These are phyloP conservation scores for Potorous gilbertii DNA, from an alignment of 2,797 vertebrate species.

Conservation along the genomic window DNA sequence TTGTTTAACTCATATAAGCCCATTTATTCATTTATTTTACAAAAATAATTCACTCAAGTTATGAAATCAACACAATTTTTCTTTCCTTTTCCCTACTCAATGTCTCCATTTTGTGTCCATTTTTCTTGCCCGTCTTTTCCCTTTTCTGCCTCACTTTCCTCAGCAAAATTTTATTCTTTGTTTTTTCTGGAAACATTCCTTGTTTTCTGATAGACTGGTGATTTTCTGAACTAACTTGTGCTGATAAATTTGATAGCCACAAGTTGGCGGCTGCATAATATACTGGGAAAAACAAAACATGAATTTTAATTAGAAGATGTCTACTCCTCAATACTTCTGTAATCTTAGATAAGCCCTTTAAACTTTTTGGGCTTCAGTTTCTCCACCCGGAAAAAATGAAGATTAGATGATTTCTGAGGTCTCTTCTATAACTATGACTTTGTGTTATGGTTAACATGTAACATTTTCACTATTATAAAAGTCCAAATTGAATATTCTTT, in stretches of 20 bases:
- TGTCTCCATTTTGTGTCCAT: neutral
- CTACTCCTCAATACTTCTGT: neutral
- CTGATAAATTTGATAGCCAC: constrained; percentile 46
- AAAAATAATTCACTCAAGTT: neutral
- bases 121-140: neutral
- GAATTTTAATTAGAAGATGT: neutral
- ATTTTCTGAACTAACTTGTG: constrained; percentile 9
- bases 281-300: neutral
- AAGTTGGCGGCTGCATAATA: neutral
- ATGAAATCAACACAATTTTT: neutral
- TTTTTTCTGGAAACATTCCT: neutral
- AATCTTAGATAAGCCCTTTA: neutral
- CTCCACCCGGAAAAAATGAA: neutral
- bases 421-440: neutral
- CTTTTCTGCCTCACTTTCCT: neutral
- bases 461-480: constrained; percentile 50
- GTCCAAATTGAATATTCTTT: neutral
- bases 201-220: constrained; percentile 30
- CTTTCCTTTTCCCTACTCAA: neutral
- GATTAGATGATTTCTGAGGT: neutral
- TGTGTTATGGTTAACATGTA: constrained; percentile 26
- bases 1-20: neutral
- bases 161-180: neutral
- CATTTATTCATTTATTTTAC: neutral
- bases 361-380: neutral